These are phyloP conservation scores for Oceanodroma leucorhoa DNA, from an alignment of 2,797 vertebrate genomes.

Conservation along the genomic window DNA sequence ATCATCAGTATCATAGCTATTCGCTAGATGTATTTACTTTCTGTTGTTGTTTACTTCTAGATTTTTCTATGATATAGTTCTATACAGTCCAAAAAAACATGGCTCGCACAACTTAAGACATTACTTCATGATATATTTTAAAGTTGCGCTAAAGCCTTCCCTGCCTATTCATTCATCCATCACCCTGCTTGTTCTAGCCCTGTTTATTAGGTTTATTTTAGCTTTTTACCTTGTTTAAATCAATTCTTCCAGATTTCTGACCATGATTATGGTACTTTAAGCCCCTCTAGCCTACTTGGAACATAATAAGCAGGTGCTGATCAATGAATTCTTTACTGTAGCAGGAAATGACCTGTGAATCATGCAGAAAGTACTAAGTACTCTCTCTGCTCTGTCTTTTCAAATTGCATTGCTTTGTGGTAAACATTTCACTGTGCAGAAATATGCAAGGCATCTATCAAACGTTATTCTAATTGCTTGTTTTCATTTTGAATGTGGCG, in stretches of 20 bases:
- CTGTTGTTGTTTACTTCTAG: neutral
- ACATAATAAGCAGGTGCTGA: neutral
- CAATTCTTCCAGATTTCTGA: neutral
- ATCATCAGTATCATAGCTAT: neutral
- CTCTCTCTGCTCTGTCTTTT: neutral
- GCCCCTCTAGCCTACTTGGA: neutral
- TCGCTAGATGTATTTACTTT: neutral
- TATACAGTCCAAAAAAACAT: neutral
- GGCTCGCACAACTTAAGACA: neutral
- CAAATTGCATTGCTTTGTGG: neutral
- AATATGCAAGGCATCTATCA: neutral
- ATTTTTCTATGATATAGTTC: neutral
- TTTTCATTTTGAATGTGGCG: neutral
- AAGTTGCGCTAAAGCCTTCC: neutral
- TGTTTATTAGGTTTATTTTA: neutral
- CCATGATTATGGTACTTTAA: neutral
- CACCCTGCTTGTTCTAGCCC: neutral
- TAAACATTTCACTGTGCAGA: neutral
- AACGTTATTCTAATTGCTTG: neutral
- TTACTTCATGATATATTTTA: neutral
- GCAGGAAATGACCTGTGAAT: neutral
- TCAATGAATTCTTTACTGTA: neutral
- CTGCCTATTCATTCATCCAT: neutral
- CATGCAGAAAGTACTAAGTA: neutral
- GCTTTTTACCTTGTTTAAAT: slow-evolving; percentile 3